Percentiles rank a stretch among this genome's conserved stretches.
These are phyloP conservation scores for Nicator chloris DNA, from an alignment of 2,113 vertebrate genomes.

Conservation along the genomic window DNA sequence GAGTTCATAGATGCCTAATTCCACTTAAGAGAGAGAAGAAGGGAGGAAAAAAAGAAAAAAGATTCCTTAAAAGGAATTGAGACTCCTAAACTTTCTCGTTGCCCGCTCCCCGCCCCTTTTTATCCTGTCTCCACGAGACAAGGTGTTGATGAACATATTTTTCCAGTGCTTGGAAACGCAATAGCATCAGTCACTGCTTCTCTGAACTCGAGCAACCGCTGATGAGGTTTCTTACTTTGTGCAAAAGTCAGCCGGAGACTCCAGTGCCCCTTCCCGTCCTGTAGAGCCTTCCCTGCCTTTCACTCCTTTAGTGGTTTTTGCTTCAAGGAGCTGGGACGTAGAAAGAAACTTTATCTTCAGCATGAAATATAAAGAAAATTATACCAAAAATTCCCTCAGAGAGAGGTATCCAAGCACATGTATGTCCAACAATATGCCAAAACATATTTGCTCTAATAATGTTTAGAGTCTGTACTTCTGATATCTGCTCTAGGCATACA, in stretches of 20 bases:
- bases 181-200: background rate
- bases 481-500: background rate
- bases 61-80: background rate
- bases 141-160: slow-evolving; percentile 19
- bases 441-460: background rate
- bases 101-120: accelerated
- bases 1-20: background rate
- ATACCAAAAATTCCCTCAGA: background rate
- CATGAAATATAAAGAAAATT: background rate
- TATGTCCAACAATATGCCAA: background rate
- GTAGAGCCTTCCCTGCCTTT: background rate
- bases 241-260: background rate
- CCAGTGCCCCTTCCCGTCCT: background rate
- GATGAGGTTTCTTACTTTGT: background rate
- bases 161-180: background rate
- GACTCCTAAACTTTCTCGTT: background rate
- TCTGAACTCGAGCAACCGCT: background rate
- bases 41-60: accelerated
- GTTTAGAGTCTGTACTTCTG: background rate
- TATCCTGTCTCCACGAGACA: background rate
- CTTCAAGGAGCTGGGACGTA: background rate
- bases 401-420: background rate
- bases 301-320: background rate
- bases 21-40: background rate
- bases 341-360: background rate